These are phyloP conservation scores for Dolichotis patagonum DNA, from an alignment of 2,113 vertebrate genomes.

Conservation along the genomic window DNA sequence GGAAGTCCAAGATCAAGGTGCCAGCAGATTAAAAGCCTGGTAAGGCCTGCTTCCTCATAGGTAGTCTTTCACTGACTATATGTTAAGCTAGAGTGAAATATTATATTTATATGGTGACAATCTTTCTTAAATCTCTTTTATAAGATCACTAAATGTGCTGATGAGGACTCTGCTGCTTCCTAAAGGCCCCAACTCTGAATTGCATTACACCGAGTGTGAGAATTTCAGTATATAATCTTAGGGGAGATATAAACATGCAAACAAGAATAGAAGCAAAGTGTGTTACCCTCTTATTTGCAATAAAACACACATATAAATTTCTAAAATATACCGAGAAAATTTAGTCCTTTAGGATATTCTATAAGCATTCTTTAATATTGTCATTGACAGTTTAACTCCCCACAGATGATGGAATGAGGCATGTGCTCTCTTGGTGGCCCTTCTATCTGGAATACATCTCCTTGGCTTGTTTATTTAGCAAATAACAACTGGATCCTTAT, in stretches of 20 bases:
- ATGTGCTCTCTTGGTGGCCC: background rate
- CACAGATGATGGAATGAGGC: background rate
- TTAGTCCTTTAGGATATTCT: background rate
- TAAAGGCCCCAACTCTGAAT: background rate
- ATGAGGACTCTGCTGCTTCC: background rate
- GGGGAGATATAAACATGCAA: background rate
- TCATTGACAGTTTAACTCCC: background rate
- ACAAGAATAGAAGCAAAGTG: background rate
- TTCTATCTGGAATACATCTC: background rate
- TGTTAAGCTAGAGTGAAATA: background rate
- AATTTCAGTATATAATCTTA: background rate
- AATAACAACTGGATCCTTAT: background rate
- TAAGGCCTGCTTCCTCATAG: background rate
- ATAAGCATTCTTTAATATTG: background rate
- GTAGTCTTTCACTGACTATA: background rate
- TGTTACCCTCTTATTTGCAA: background rate
- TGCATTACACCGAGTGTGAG: no score
- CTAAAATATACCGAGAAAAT: conserved; percentile 7
- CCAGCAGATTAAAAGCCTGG: background rate
- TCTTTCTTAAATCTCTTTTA: background rate
- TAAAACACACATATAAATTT: background rate
- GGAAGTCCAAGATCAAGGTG: background rate
- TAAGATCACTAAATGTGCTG: background rate
- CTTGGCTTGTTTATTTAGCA: background rate
- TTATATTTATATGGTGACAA: background rate